Conservation (phyloP, 2,888 invertebrate species). For the Caenorhabditis sp. region DNA sequence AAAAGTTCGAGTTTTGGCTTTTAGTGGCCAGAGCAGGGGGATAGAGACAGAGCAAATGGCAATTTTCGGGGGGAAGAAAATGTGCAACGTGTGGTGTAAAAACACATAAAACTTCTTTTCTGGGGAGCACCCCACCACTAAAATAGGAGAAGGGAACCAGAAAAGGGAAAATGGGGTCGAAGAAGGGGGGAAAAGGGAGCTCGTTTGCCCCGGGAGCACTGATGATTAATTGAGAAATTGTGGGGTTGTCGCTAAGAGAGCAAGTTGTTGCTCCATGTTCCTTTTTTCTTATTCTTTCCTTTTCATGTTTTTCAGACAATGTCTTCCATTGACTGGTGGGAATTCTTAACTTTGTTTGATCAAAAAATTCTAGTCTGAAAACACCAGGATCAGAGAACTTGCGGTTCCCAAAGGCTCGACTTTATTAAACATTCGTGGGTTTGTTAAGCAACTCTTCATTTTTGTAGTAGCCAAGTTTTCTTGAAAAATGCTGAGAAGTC, state of each 20-base stretch:
- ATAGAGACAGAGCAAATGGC: conserved; percentile 15
- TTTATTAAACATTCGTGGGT: too few relatives aligned
- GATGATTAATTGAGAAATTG: conserved; percentile 61
- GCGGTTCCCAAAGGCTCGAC: too few relatives aligned
- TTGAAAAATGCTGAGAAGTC: too few relatives aligned
- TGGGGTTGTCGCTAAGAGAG: conserved; percentile 46
- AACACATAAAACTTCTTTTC: conserved; percentile 54
- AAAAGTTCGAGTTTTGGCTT: conserved; percentile 20
- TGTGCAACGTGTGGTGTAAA: conserved; percentile 54
- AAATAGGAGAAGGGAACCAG: conserved; percentile 34
- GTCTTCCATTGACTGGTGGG: background rate
- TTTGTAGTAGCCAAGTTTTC: too few relatives aligned
- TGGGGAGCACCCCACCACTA: conserved; percentile 34
- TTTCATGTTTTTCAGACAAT: conserved; percentile 10
- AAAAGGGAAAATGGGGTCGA: conserved; percentile 33
- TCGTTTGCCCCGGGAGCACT: conserved; percentile 40
- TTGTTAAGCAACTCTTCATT: too few relatives aligned
- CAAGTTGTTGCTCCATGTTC: conserved; percentile 23
- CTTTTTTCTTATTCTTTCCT: background rate
- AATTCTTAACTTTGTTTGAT: background rate
- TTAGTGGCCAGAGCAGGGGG: conserved; percentile 9
- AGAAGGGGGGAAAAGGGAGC: conserved; percentile 45
- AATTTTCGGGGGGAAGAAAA: conserved; percentile 51
- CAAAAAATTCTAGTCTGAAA: too few relatives aligned
- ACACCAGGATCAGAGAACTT: too few relatives aligned